These are phyloP conservation scores for Aldrovandia affinis DNA, from an alignment of 2,797 vertebrate genomes.

Conservation along the genomic window DNA sequence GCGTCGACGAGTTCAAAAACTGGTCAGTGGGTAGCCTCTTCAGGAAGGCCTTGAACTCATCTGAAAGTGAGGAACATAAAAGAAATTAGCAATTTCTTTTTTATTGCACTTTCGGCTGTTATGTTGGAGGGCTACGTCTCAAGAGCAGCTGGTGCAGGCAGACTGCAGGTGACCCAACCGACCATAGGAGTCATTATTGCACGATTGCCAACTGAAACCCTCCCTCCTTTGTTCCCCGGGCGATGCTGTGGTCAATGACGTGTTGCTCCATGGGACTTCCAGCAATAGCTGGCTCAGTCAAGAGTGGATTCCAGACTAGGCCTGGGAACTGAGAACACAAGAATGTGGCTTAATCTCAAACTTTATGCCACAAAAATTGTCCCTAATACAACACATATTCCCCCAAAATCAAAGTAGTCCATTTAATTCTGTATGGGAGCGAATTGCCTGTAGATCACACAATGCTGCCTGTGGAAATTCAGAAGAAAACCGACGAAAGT, in stretches of 20 bases:
- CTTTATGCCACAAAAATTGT: neutral
- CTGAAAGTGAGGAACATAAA: constrained; percentile 59
- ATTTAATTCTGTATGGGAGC: neutral
- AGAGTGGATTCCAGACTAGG: neutral
- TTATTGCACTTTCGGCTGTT: neutral
- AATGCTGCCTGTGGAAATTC: neutral
- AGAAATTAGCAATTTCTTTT: constrained; percentile 3
- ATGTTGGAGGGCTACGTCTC: constrained; percentile 1
- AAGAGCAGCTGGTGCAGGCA: neutral
- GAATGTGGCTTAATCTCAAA: neutral
- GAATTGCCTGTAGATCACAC: neutral
- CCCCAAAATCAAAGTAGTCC: neutral
- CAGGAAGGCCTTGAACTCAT: constrained; percentile 90
- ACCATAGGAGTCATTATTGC: neutral
- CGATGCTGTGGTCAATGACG: neutral
- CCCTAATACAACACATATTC: neutral
- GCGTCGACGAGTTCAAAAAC: constrained; percentile 87
- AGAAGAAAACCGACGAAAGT: neutral
- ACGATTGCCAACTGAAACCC: neutral
- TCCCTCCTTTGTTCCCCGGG: neutral
- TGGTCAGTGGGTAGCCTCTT: constrained; percentile 86
- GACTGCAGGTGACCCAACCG: neutral
- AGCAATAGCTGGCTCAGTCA: neutral
- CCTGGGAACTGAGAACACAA: too few species aligned
- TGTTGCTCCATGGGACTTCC: neutral